Evolutionary conservation across 2,888 invertebrate species (phyloP).

Genomic region (Spodoptera picta): DNA sequence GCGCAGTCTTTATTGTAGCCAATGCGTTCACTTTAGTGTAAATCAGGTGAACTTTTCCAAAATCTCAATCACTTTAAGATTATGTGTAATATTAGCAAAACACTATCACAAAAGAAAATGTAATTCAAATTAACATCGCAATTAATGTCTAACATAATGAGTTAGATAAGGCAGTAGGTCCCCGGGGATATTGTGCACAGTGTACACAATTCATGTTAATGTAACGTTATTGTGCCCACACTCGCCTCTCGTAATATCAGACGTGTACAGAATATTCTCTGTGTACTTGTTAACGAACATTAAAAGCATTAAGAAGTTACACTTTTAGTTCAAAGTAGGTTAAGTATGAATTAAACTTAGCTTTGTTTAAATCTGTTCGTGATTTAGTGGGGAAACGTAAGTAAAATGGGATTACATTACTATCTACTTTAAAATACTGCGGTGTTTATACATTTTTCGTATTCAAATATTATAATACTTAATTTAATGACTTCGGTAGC

Average conservation of each 20-base stretch:
- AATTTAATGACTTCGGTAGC: too few relatives aligned
- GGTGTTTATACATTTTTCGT: too few relatives aligned
- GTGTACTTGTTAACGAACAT: conserved; percentile 43
- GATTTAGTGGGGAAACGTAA: not conserved
- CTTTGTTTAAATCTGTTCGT: conserved; percentile 1
- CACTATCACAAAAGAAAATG: conserved; percentile 28
- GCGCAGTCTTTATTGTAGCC: conserved; percentile 6
- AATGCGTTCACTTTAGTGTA: not conserved
- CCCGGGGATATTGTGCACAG: conserved; percentile 54
- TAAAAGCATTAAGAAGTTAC: conserved; percentile 38
- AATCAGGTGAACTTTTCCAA: too few relatives aligned
- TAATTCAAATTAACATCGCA: conserved; percentile 55
- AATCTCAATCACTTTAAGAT: too few relatives aligned
- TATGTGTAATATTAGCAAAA: not conserved
- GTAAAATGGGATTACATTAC: too few relatives aligned
- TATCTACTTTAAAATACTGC: too few relatives aligned
- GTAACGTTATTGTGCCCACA: conserved; percentile 52
- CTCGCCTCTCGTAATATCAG: conserved; percentile 33
- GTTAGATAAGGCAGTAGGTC: conserved; percentile 60
- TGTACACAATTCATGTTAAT: conserved; percentile 60
- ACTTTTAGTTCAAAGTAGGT: conserved; percentile 33
- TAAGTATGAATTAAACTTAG: conserved; percentile 12
- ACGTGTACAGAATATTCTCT: conserved; percentile 47
- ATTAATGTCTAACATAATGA: conserved; percentile 67
- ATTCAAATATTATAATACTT: too few relatives aligned